Evolutionary conservation across 1,140 invertebrate genomes (phyloP).

Genomic region (Luehdorfia chinensis): DNA sequence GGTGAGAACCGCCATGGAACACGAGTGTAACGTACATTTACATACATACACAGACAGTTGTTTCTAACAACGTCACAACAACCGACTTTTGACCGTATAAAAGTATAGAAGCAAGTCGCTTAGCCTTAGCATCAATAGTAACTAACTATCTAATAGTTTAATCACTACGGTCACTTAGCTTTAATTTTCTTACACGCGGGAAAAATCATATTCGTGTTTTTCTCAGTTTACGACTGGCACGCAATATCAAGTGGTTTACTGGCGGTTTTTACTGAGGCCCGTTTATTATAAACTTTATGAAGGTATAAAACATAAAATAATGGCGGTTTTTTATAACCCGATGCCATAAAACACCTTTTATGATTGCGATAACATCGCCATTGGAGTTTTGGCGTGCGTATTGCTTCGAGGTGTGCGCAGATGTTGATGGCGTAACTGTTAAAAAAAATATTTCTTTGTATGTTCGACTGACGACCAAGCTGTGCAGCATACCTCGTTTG

Average conservation of each 20-base stretch:
- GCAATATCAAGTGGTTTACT: conserved; percentile 57
- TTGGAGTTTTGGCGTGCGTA: conserved; percentile 22
- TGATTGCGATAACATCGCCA: conserved; percentile 58
- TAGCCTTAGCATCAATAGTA: too few relatives aligned
- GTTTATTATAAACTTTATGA: conserved; percentile 72
- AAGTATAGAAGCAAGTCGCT: too few relatives aligned
- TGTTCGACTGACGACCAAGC: too few relatives aligned
- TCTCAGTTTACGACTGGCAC: conserved; percentile 13
- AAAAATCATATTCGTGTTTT: conserved; percentile 6
- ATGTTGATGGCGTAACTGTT: background rate
- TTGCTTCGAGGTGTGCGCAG: background rate
- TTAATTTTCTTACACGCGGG: background rate
- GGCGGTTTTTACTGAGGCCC: conserved; percentile 47
- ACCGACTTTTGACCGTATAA: too few relatives aligned
- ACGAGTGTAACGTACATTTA: too few relatives aligned
- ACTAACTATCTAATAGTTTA: too few relatives aligned
- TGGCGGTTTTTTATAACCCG: conserved; percentile 66
- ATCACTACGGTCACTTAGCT: too few relatives aligned
- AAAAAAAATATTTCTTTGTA: too few relatives aligned
- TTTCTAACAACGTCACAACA: too few relatives aligned
- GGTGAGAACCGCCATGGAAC: too few relatives aligned
- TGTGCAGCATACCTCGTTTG: too few relatives aligned
- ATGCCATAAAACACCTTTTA: conserved; percentile 70
- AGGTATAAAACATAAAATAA: conserved; percentile 68
- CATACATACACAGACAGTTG: too few relatives aligned